A percentile compares a stretch with the other conserved stretches of the same genome.
Evolutionary conservation across 2,888 invertebrate genomes (phyloP).

Genomic region (Taphrorychus bicolor): DNA sequence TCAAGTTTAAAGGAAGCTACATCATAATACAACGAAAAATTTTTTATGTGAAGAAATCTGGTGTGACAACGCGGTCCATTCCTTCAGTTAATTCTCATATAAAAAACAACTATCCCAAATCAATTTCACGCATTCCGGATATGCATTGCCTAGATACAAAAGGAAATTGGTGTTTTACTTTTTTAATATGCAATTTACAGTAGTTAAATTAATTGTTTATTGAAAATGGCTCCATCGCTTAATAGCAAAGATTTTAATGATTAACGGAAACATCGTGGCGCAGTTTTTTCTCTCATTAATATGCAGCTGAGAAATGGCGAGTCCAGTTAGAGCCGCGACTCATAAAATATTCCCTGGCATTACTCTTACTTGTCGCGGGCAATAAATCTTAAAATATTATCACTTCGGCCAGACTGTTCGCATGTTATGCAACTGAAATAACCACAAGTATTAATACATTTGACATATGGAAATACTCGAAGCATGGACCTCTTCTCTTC

Average conservation of each 20-base stretch:
- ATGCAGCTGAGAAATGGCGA: neutral
- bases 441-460: neutral
- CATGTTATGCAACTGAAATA: neutral
- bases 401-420: neutral
- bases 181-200: slow-evolving; percentile 5
- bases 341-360: slow-evolving; percentile 2
- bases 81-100: slow-evolving; percentile 1
- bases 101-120: slow-evolving; percentile 3
- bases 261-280: neutral
- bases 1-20: neutral
- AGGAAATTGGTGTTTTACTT: slow-evolving; percentile 2
- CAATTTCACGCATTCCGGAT: slow-evolving; percentile 6
- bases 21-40: too few relatives aligned
- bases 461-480: neutral
- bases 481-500: neutral
- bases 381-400: slow-evolving; percentile 6
- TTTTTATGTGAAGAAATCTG: too few relatives aligned
- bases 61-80: neutral
- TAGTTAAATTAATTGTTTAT: neutral
- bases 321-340: neutral
- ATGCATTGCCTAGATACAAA: neutral
- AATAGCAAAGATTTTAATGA: neutral
- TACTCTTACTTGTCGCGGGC: neutral
- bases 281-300: neutral
- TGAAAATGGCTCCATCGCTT: neutral